Evolutionary conservation across 2,113 vertebrate genomes (phyloP).

Genomic region (Grammomys surdaster): DNA sequence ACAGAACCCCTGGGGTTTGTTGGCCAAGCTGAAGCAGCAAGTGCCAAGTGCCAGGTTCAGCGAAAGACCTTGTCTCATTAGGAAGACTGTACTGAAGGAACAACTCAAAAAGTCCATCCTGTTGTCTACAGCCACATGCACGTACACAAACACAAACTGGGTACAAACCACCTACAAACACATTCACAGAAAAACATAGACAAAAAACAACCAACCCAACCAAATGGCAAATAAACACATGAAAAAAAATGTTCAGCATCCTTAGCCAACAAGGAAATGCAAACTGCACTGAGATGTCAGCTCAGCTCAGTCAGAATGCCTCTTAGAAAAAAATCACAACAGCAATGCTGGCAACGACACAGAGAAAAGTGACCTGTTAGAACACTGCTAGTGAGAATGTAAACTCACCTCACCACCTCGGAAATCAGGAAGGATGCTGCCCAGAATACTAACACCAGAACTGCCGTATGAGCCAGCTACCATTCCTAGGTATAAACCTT

Average conservation of each 20-base stretch:
- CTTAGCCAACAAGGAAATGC: not conserved
- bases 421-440: not conserved
- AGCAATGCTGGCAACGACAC: not conserved
- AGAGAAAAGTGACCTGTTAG: not conserved
- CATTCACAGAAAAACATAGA: not conserved
- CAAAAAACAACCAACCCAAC: not conserved
- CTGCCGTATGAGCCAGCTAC: not conserved
- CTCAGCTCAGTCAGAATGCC: not conserved
- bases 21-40: not conserved
- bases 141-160: not conserved
- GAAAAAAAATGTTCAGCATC: not conserved
- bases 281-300: not conserved
- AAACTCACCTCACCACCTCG: not conserved
- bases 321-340: not conserved
- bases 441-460: not conserved
- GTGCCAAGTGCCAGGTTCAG: not conserved
- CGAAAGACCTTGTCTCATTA: not conserved
- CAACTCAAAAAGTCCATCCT: not conserved
- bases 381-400: not conserved
- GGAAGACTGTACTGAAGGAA: not conserved
- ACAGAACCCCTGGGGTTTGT: not conserved
- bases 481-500: not conserved
- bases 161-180: not conserved
- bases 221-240: not conserved
- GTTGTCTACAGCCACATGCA: not conserved